Percentiles rank a stretch among this genome's conserved stretches.
Conservation (phyloP, 2,797 vertebrate species). For the Buceros bicornis region DNA sequence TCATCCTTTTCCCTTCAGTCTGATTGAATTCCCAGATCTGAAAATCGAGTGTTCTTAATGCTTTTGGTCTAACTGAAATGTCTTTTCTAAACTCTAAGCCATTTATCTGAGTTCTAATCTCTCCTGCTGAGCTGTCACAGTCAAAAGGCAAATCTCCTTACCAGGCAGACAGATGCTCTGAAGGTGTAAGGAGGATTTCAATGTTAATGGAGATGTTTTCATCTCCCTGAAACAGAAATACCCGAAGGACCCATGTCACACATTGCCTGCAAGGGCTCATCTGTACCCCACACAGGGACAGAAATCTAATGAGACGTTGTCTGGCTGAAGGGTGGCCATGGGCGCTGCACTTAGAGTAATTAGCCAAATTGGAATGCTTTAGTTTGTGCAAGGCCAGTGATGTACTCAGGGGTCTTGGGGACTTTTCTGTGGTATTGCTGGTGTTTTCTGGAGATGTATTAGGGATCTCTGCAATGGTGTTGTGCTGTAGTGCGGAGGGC, state of each 20-base stretch:
- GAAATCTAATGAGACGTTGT: background rate
- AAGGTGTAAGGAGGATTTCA: conserved; percentile 31
- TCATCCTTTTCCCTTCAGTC: conserved; percentile 60
- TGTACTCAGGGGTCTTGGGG: background rate
- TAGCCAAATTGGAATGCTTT: background rate
- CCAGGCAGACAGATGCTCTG: conserved; percentile 49
- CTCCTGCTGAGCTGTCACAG: conserved; percentile 53
- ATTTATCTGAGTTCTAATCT: conserved; percentile 61
- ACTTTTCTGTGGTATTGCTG: background rate
- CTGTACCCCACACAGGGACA: background rate
- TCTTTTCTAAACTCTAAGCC: conserved; percentile 61
- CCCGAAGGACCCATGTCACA: background rate
- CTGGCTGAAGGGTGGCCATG: background rate
- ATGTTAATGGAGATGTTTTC: conserved; percentile 17
- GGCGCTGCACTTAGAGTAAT: background rate
- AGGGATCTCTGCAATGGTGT: background rate
- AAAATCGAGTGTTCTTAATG: conserved; percentile 62
- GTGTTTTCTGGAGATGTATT: background rate
- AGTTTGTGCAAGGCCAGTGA: background rate
- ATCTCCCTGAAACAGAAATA: background rate
- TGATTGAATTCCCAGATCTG: conserved; percentile 67
- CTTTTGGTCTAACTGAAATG: conserved; percentile 66
- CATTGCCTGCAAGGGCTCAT: background rate
- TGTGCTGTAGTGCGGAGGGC: background rate
- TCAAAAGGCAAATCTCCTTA: conserved; percentile 57